Evolutionary conservation across 1,140 invertebrate species (phyloP).

Genomic region (Pogonomyrmex barbatus): DNA sequence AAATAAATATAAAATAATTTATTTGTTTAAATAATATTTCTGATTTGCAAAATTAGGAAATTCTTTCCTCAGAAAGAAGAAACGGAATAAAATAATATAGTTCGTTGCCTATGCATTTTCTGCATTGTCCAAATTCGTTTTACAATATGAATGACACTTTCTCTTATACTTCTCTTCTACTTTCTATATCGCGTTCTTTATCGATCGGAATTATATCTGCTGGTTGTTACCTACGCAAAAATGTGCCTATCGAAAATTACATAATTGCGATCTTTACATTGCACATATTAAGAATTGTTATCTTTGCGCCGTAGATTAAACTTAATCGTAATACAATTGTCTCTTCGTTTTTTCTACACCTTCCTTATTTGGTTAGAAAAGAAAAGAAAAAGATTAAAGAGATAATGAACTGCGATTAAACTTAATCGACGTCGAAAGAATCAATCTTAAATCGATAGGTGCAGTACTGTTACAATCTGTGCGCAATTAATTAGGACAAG

Average conservation of each 20-base stretch:
- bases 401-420: slow-evolving; percentile 4
- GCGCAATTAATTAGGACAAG: slow-evolving; percentile 6
- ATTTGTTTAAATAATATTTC: not conserved
- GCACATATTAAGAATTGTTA: not conserved
- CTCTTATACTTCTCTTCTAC: not conserved
- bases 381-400: not conserved
- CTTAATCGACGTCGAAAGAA: not conserved
- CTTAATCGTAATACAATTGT: not conserved
- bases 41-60: not conserved
- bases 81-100: not conserved
- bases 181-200: not conserved
- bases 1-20: not conserved
- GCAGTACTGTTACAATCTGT: not conserved
- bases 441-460: not conserved
- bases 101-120: not conserved
- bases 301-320: not conserved
- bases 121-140: not conserved
- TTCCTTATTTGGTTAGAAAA: not conserved
- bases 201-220: slow-evolving; percentile 7
- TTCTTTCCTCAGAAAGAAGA: not conserved
- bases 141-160: slow-evolving; percentile 2
- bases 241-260: not conserved
- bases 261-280: not conserved
- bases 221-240: slow-evolving; percentile 53
- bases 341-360: not conserved